Percentiles rank a stretch among this genome's conserved stretches.
phyloP scores from a whole-genome alignment of 2,797 vertebrate genomes.

The Oreochromis mossambicus region DNA sequence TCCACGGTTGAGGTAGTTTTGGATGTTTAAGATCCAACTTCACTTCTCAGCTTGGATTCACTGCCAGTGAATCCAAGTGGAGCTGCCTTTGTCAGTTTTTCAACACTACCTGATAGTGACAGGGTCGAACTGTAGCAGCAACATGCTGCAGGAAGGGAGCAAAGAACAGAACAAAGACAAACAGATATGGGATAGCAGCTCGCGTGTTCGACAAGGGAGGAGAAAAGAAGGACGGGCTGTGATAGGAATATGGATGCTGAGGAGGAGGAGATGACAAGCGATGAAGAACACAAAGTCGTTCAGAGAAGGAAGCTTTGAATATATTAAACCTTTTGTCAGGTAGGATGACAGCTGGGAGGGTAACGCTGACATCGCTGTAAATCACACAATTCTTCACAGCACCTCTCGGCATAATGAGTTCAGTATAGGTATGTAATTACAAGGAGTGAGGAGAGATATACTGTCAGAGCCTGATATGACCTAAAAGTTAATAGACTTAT shows the following conservation, averaged over 20 bases:
- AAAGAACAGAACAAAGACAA: slow-evolving; percentile 23
- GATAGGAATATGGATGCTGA: slow-evolving; percentile 3
- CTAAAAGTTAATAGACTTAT: background rate
- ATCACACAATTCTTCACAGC: slow-evolving; percentile 1
- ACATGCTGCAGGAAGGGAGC: background rate
- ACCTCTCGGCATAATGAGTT: slow-evolving; percentile 23
- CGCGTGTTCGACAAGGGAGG: background rate
- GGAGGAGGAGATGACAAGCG: background rate
- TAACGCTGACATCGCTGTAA: slow-evolving; percentile 5
- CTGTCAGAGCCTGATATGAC: background rate
- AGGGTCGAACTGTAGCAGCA: slow-evolving; percentile 8
- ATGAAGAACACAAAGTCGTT: slow-evolving; percentile 1
- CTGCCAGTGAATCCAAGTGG: background rate
- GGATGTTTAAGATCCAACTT: slow-evolving; percentile 24
- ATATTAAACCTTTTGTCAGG: slow-evolving; percentile 30
- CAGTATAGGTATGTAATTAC: slow-evolving; percentile 29
- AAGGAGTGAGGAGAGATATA: background rate
- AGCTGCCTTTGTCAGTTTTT: slow-evolving; percentile 42
- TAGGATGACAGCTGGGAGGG: slow-evolving; percentile 29
- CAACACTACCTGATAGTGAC: slow-evolving; percentile 42
- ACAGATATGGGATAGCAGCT: background rate
- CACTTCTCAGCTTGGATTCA: background rate
- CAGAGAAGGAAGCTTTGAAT: slow-evolving; percentile 15
- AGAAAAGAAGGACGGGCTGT: background rate
- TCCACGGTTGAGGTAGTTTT: background rate